A percentile compares a stretch with the other conserved stretches of the same genome.
These are phyloP conservation scores for Martes martes DNA, from an alignment of 2,113 vertebrate species.

Conservation along the genomic window DNA sequence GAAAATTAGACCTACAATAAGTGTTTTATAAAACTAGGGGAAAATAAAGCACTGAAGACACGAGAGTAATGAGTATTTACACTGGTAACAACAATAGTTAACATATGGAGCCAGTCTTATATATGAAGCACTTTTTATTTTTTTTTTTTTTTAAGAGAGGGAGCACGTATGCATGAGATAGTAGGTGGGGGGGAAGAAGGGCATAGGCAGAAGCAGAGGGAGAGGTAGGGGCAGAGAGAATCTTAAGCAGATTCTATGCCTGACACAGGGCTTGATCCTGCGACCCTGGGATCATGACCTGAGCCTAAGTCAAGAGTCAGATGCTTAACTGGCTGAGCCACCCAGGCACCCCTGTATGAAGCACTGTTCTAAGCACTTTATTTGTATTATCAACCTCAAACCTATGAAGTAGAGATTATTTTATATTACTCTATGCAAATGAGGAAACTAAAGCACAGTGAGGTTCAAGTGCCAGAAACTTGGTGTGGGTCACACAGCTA, in stretches of 20 bases:
- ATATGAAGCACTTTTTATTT: not conserved
- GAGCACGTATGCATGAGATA: not conserved
- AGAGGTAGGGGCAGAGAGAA: not conserved
- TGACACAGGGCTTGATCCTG: not conserved
- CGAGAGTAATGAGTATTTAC: not conserved
- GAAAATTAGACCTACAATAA: not conserved
- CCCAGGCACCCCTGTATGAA: not conserved
- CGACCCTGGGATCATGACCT: not conserved
- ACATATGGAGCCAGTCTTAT: not conserved
- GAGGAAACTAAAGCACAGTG: not conserved
- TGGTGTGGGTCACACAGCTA: not conserved
- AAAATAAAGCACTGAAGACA: not conserved
- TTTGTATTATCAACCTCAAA: not conserved
- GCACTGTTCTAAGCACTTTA: not conserved
- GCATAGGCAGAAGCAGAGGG: not conserved
- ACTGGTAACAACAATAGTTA: not conserved
- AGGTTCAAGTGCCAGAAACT: not conserved
- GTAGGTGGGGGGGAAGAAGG: not conserved
- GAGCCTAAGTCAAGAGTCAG: not conserved
- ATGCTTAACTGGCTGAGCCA: not conserved
- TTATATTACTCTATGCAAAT: not conserved
- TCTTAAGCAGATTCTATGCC: not conserved
- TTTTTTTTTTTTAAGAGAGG: not conserved
- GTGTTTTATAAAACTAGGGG: constrained; percentile 2
- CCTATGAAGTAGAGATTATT: not conserved